Evolutionary conservation across 2,888 invertebrate species (phyloP).

Genomic region (Gryllus longicercus): DNA sequence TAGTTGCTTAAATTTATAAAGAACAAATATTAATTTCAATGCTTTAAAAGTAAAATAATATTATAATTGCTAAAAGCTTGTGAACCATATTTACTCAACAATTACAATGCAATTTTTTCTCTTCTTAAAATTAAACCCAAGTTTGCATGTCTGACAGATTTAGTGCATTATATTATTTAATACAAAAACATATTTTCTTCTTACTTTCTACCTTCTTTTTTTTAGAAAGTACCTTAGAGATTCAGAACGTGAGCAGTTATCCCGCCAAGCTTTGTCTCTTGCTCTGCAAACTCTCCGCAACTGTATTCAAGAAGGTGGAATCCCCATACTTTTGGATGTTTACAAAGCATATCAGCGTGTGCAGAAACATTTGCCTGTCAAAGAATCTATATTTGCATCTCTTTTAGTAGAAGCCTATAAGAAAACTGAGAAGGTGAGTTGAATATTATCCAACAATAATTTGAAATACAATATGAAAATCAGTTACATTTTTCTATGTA

Average conservation of each 20-base stretch:
- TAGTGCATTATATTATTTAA: too few species aligned
- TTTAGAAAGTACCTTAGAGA: slow-evolving; percentile 77
- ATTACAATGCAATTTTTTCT: too few species aligned
- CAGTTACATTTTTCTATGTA: not conserved
- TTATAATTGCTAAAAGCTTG: too few species aligned
- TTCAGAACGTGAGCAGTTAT: slow-evolving; percentile 75
- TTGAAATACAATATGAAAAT: not conserved
- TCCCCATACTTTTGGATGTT: slow-evolving; percentile 51
- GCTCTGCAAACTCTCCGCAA: slow-evolving; percentile 65
- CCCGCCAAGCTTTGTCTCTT: slow-evolving; percentile 72
- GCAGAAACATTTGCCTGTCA: slow-evolving; percentile 59
- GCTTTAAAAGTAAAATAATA: too few species aligned
- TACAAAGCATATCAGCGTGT: slow-evolving; percentile 68
- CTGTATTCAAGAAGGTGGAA: slow-evolving; percentile 42
- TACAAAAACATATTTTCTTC: too few species aligned
- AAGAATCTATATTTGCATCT: slow-evolving; percentile 59
- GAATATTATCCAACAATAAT: not conserved
- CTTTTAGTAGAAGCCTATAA: slow-evolving; percentile 69
- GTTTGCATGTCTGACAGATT: too few species aligned
- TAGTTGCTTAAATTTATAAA: too few species aligned
- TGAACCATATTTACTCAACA: too few species aligned
- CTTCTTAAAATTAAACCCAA: too few species aligned
- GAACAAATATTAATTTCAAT: too few species aligned
- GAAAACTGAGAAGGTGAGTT: slow-evolving; percentile 57
- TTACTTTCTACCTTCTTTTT: slow-evolving; percentile 26